Percentiles rank a stretch among this genome's conserved stretches.
phyloP scores from a whole-genome alignment of 2,113 vertebrate species.

The Takifugu flavidus region DNA sequence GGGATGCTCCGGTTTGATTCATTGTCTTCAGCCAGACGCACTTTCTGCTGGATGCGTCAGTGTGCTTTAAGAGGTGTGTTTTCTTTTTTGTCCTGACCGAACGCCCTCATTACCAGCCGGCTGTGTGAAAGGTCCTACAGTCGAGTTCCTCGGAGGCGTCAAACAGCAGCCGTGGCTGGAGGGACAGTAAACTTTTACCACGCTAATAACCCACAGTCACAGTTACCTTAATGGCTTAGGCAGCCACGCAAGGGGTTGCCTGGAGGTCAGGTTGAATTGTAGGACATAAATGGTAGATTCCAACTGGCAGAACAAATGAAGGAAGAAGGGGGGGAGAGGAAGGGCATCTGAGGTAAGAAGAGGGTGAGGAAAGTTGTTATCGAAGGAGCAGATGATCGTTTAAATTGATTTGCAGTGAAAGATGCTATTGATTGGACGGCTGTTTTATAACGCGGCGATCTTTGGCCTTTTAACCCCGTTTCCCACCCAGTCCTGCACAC shows the following conservation, averaged over 20 bases:
- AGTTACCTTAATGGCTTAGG: slow-evolving; percentile 66
- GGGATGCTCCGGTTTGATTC: slow-evolving; percentile 56
- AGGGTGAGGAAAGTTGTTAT: slow-evolving; percentile 55
- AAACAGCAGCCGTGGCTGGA: slow-evolving; percentile 64
- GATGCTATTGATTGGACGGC: slow-evolving; percentile 55
- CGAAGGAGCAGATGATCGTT: slow-evolving; percentile 60
- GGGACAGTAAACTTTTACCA: slow-evolving; percentile 75
- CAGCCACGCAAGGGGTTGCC: slow-evolving; percentile 68
- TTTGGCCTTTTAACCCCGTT: slow-evolving; percentile 60
- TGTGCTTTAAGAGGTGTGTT: slow-evolving; percentile 21
- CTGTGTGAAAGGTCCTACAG: slow-evolving; percentile 49
- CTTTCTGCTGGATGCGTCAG: slow-evolving; percentile 1
- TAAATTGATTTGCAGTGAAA: slow-evolving; percentile 68
- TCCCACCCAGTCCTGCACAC: slow-evolving; percentile 35
- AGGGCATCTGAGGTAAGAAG: slow-evolving; percentile 55
- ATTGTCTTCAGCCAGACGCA: slow-evolving; percentile 17
- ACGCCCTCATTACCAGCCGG: slow-evolving; percentile 51
- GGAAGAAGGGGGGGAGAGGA: slow-evolving; percentile 28
- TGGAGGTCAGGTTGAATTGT: slow-evolving; percentile 77
- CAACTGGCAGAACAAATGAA: slow-evolving; percentile 67
- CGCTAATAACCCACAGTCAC: slow-evolving; percentile 69
- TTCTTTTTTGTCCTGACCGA: slow-evolving; percentile 40
- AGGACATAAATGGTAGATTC: slow-evolving; percentile 69
- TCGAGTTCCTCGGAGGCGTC: slow-evolving; percentile 53
- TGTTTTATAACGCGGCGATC: slow-evolving; percentile 47